A percentile compares a stretch with the other conserved stretches of the same genome.
Evolutionary conservation across 2,113 vertebrate species (phyloP).

Genomic region (Syrmaticus mikado): DNA sequence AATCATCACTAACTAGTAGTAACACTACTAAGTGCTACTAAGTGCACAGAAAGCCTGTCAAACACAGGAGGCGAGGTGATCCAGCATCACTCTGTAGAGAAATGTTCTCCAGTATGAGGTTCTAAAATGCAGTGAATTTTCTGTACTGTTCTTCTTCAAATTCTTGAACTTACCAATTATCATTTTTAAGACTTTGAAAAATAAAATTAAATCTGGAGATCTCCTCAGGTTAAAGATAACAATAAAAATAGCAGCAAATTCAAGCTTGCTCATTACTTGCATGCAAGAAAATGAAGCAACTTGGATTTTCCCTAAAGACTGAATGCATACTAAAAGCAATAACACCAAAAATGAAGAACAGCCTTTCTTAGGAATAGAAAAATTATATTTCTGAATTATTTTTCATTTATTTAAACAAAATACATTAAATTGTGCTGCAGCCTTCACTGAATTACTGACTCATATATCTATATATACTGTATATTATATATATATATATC

Average conservation of each 20-base stretch:
- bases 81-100: not conserved
- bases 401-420: conserved; percentile 45
- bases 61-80: not conserved
- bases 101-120: not conserved
- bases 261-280: not conserved
- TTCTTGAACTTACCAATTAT: not conserved
- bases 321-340: not conserved
- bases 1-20: no score
- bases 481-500: no score
- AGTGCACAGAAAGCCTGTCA: not conserved
- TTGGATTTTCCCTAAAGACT: conserved; percentile 4
- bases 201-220: not conserved
- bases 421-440: not conserved
- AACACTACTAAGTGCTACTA: not conserved
- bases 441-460: not conserved
- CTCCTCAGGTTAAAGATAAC: not conserved
- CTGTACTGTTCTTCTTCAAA: not conserved
- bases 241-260: not conserved
- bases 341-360: not conserved
- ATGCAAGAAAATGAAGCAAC: not conserved
- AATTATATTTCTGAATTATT: conserved; percentile 22
- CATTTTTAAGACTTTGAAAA: not conserved
- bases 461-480: not conserved
- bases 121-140: not conserved
- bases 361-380: not conserved